Evolutionary conservation across 2,888 invertebrate species (phyloP), one percentile per base, ranked within the genome.

Genomic region (Drosophila ezoana): DNA sequence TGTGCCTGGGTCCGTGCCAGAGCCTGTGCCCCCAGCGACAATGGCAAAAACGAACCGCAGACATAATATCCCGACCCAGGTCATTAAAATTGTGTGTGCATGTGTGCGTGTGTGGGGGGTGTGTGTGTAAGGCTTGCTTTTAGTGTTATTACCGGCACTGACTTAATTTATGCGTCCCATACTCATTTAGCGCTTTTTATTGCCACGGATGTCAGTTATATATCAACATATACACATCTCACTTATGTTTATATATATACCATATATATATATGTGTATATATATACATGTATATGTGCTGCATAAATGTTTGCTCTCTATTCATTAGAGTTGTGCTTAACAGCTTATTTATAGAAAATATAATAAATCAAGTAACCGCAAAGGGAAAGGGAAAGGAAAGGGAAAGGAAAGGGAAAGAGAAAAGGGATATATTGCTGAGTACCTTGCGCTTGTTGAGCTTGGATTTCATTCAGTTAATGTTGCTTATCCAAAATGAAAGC

Each of bases 111-210:
- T 70, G 35, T 18, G 32, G 45, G 13, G 59, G 16, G 59, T 32
- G 59, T 65, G 72, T 71, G 47, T 43, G 14, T 53, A 9, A 45
- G 40, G 51, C 48, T 38, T 62, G 64, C 70, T 62, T 73, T 79
- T 73, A 77, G 73, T 62, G 47, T 71, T 81, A 74, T 72, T 81
- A 64, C 68, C 84, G 64, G 60, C 62, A 66, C 65, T 64, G 74
- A 56, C 61, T 62, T 77, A 74, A 81, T 87, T 87, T 81, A 81
- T 83, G 84, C 59, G 35, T 54, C 14, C 47, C 53, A 44, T 45
- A 61, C 62, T 67, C 48, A 35, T 41, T 51, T 40, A 40, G 10
- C 40, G 20, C 47, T 41, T 54, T 86, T 73, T 71, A 69, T 69
- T 67, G 49, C 70, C 48, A 64, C 73, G 51, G 59, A 66, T 58